Percentiles rank a stretch among this genome's conserved stretches.
These are phyloP conservation scores for Silvanus unidentatus DNA, from an alignment of 2,888 invertebrate species.

Conservation along the genomic window DNA sequence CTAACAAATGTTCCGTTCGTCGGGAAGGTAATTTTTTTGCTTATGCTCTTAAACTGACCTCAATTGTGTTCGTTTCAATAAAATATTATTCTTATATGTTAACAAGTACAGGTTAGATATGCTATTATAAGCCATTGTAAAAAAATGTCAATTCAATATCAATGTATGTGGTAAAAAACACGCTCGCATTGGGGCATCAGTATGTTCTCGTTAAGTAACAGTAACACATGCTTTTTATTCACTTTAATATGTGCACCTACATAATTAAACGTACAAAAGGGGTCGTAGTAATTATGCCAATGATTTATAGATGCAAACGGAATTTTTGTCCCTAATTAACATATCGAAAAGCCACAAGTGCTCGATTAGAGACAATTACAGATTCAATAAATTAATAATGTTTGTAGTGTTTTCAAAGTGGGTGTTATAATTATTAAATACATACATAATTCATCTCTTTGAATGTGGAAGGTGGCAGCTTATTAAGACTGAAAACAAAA, in stretches of 20 bases:
- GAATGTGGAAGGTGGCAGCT: not conserved
- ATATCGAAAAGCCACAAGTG: no score
- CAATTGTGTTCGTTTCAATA: not conserved
- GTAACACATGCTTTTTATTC: conserved; percentile 1
- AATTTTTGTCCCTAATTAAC: no score
- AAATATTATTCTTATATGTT: not conserved
- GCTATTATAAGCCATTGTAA: not conserved
- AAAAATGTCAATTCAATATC: conserved; percentile 1
- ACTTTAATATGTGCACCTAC: no score
- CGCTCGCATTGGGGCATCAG: no score
- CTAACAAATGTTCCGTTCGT: not conserved
- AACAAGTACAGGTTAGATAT: not conserved
- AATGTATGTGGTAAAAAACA: no score
- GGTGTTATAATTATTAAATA: not conserved
- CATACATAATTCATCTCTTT: conserved; percentile 3
- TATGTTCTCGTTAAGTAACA: no score
- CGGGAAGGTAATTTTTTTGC: not conserved
- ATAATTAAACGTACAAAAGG: no score
- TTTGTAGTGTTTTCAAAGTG: no score
- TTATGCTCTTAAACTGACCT: conserved; percentile 1
- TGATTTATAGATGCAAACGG: no score
- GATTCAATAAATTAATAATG: no score
- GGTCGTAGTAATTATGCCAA: no score
- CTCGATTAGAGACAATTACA: no score
- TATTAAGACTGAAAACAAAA: not conserved